These are phyloP conservation scores for Sebastes miniatus DNA, from an alignment of 2,797 vertebrate species.

Conservation along the genomic window DNA sequence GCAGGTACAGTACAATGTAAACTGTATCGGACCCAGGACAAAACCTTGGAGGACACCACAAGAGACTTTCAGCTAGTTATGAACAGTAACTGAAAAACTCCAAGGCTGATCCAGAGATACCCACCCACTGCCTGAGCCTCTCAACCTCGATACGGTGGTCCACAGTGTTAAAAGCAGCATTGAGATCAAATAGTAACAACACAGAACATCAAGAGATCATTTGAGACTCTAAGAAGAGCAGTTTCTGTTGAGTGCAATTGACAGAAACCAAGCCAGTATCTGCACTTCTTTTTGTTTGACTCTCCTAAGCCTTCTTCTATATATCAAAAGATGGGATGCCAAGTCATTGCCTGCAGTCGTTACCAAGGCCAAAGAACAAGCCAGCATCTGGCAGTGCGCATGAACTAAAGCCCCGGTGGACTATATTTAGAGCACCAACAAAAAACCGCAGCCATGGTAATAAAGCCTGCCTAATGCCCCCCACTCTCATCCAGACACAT, in stretches of 20 bases:
- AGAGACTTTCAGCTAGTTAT: neutral
- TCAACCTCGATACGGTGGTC: neutral
- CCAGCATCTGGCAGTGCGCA: conserved; percentile 1
- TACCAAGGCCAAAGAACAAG: neutral
- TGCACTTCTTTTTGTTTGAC: neutral
- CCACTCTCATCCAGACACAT: conserved; percentile 12
- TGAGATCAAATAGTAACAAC: neutral
- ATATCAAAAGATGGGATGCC: neutral
- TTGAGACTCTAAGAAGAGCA: too few relatives aligned
- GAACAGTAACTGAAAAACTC: neutral
- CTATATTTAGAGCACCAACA: conserved; percentile 48
- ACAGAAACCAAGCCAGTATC: neutral
- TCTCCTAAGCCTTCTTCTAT: neutral
- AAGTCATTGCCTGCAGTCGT: neutral
- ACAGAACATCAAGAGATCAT: neutral
- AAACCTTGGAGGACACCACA: neutral
- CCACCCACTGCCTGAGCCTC: neutral
- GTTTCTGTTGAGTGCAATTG: neutral
- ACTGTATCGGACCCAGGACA: neutral
- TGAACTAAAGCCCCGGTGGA: neutral
- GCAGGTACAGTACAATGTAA: neutral
- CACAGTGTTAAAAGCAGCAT: neutral
- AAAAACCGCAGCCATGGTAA: conserved; percentile 27
- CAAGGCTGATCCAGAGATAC: neutral
- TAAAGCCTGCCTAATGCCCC: conserved; percentile 27